Evolutionary conservation across 2,113 vertebrate species (phyloP), one percentile per base, ranked within the genome.

Genomic region (Platysternon megacephalum): DNA sequence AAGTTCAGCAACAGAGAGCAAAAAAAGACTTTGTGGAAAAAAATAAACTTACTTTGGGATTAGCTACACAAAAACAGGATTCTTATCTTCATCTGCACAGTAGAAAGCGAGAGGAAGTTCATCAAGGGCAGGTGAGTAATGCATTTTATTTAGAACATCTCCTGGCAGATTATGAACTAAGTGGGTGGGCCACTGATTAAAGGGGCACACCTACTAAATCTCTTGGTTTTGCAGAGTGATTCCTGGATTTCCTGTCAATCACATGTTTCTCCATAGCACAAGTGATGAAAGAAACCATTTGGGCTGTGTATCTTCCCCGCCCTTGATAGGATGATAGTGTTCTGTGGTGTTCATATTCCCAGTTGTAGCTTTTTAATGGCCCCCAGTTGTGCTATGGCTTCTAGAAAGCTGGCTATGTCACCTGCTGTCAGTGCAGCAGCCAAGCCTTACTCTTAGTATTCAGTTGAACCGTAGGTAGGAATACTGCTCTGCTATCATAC

Each of bases 21-120:
- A 98, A 79, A 48, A 97, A 97, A 79, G 96, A 99, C 94, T 98
- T 99, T 72, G 98, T 99, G 65, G 97, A 98, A 87, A 98, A 97
- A 29, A 99, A 99, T 94, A 99, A 98, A 87, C 82, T 13, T 81
- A 99, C 99, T 48, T 97, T 99, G 94, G 99, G 99, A 2, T 91
- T 98, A 4, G 97, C 48, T 11, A 46, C 80, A 35, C 93, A 91
- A 46, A 98, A 97, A 93, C 80, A 17, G 0, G 97, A 97, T 72
- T 99, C 99, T 16, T 99, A 99, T 4, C 97, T 98, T 48, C 97
- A 97, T 13, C 94, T 97, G 48, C 98, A 99, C 94, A 92, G 61
- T n/a, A 98, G 96, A 82, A 99, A 97, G 89, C 97, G 96, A 85
- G 97, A 96, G 49, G 95, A 90, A 24, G 86, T 35, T 65, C 86